A percentile compares a stretch with the other conserved stretches of the same genome.
Evolutionary conservation across 2,113 vertebrate species (phyloP).

Genomic region (Anser cygnoides): DNA sequence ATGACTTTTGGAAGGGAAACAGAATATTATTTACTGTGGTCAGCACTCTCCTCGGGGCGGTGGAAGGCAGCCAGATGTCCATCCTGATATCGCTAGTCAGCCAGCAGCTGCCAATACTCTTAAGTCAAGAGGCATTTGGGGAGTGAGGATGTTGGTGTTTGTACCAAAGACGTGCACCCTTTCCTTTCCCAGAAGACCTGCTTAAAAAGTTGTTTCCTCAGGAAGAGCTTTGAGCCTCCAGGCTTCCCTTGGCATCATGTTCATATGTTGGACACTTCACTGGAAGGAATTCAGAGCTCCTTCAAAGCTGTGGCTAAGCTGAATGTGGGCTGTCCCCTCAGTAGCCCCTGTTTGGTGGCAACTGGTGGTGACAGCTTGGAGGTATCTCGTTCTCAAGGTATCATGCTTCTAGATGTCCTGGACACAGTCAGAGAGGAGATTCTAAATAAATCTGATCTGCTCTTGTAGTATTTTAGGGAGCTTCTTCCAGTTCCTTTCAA

Average conservation of each 20-base stretch:
- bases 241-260: not conserved
- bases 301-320: not conserved
- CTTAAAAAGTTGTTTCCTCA: not conserved
- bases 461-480: not conserved
- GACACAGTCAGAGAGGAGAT: not conserved
- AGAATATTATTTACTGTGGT: conserved; percentile 2
- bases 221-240: not conserved
- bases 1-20: conserved; percentile 9
- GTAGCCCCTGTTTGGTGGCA: not conserved
- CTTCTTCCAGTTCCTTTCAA: not conserved
- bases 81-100: not conserved
- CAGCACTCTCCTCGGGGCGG: not conserved
- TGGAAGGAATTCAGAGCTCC: not conserved
- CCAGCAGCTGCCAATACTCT: not conserved
- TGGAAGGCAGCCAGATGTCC: not conserved
- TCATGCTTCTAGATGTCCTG: not conserved
- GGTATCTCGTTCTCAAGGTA: not conserved
- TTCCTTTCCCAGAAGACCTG: not conserved
- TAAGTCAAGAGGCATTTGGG: not conserved
- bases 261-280: not conserved
- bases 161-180: not conserved
- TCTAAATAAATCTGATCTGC: not conserved
- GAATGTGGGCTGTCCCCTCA: not conserved
- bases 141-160: not conserved
- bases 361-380: not conserved